A percentile compares a stretch with the other conserved stretches of the same genome.
phyloP scores from a whole-genome alignment of 2,888 invertebrate species.

The Hyposoter didymator region DNA sequence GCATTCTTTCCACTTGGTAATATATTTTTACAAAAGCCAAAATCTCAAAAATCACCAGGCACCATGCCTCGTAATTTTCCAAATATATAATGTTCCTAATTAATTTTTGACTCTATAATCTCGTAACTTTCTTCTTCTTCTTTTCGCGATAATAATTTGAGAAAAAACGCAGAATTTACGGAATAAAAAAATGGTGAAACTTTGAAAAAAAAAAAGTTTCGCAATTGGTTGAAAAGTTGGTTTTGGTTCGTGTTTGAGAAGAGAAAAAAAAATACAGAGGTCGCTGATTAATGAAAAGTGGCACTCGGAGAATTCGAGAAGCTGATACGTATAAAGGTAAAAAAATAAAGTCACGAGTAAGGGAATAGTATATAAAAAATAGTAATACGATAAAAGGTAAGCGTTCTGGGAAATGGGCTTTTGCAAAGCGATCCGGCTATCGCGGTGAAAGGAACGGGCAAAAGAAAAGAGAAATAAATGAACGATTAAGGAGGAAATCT shows the following conservation, averaged over 20 bases:
- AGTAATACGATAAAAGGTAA: constrained; percentile 36
- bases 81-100: too few species aligned
- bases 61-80: too few species aligned
- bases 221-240: not conserved
- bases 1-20: too few species aligned
- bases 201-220: not conserved
- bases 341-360: constrained; percentile 12
- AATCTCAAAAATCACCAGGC: too few species aligned
- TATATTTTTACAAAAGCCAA: too few species aligned
- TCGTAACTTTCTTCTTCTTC: too few species aligned
- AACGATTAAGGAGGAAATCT: constrained; percentile 55
- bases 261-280: not conserved
- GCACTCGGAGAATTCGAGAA: not conserved
- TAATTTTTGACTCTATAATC: too few species aligned
- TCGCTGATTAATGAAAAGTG: constrained; percentile 37
- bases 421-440: constrained; percentile 39
- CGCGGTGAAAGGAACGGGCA: constrained; percentile 42
- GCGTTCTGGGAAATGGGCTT: constrained; percentile 24
- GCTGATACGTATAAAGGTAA: not conserved
- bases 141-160: not conserved
- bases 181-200: not conserved
- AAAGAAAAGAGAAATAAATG: constrained; percentile 49
- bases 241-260: not conserved
- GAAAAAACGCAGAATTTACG: not conserved
- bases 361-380: constrained; percentile 48